phyloP scores from a whole-genome alignment of 1,140 invertebrate genomes.

The Procambarus virginalis region DNA sequence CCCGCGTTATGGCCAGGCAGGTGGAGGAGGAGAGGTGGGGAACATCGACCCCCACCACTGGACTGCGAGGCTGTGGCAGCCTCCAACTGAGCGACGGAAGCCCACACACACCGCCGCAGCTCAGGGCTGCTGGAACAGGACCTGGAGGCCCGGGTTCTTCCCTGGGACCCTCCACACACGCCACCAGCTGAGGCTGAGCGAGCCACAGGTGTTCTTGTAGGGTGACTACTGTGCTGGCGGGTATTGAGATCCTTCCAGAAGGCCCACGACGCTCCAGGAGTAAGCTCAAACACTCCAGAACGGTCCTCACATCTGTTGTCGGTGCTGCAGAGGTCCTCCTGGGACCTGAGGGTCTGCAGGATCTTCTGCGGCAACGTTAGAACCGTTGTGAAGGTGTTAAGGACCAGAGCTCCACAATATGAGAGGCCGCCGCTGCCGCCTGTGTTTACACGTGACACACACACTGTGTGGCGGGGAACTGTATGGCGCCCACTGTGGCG shows the following conservation, averaged over 20 bases:
- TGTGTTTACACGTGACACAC: background rate
- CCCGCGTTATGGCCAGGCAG: background rate
- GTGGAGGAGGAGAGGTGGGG: background rate
- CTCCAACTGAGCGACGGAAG: background rate
- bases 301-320: conserved; percentile 23
- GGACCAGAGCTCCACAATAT: background rate
- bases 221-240: background rate
- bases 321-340: conserved; percentile 36
- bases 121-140: conserved; percentile 13
- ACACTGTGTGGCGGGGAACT: background rate
- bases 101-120: conserved; percentile 10
- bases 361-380: conserved; percentile 36
- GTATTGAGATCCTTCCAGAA: conserved; percentile 24
- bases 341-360: conserved; percentile 38
- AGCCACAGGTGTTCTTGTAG: background rate
- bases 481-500: background rate
- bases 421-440: background rate
- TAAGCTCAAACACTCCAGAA: conserved; percentile 39
- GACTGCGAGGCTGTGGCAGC: background rate
- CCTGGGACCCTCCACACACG: background rate
- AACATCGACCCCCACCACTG: background rate
- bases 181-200: conserved; percentile 2
- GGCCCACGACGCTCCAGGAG: conserved; percentile 32
- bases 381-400: background rate
- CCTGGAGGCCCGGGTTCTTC: background rate